Evolutionary conservation across 2,113 vertebrate species (phyloP).

Genomic region (Aldabrachelys gigantea): DNA sequence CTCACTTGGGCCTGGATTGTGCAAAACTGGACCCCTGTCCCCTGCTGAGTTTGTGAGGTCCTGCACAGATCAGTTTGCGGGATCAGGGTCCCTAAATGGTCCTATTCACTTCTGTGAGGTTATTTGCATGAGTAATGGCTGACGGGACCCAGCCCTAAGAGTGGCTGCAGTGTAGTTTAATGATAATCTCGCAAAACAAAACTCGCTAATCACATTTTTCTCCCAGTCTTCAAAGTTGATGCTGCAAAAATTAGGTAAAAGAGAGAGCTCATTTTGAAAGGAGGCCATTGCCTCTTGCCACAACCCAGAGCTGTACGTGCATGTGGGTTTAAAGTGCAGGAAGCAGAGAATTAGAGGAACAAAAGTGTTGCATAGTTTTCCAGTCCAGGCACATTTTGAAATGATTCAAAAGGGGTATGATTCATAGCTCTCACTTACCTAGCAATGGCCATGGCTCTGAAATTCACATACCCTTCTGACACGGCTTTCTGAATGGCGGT

Average conservation of each 20-base stretch:
- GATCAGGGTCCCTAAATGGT: not conserved
- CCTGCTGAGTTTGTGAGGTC: not conserved
- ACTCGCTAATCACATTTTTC: not conserved
- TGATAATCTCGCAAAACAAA: not conserved
- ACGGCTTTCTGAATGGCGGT: constrained; percentile 90
- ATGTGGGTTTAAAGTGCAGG: not conserved
- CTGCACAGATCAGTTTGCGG: not conserved
- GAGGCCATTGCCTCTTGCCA: not conserved
- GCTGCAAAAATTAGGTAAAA: not conserved
- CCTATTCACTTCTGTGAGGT: not conserved
- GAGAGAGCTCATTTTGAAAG: not conserved
- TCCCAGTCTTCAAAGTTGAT: not conserved
- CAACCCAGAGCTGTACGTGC: not conserved
- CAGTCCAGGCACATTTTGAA: not conserved
- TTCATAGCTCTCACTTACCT: constrained; percentile 77
- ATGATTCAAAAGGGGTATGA: not conserved
- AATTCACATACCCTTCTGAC: constrained; percentile 85
- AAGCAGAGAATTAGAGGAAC: not conserved
- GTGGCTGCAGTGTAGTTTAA: not conserved
- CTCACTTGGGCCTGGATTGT: not conserved
- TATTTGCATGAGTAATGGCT: not conserved
- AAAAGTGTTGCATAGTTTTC: not conserved
- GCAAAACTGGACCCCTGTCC: not conserved
- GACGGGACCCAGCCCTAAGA: not conserved
- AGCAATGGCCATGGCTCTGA: constrained; percentile 90